Percentiles rank a stretch among this genome's conserved stretches.
Conservation (phyloP, 2,113 vertebrate genomes). For the Petromus typicus region DNA sequence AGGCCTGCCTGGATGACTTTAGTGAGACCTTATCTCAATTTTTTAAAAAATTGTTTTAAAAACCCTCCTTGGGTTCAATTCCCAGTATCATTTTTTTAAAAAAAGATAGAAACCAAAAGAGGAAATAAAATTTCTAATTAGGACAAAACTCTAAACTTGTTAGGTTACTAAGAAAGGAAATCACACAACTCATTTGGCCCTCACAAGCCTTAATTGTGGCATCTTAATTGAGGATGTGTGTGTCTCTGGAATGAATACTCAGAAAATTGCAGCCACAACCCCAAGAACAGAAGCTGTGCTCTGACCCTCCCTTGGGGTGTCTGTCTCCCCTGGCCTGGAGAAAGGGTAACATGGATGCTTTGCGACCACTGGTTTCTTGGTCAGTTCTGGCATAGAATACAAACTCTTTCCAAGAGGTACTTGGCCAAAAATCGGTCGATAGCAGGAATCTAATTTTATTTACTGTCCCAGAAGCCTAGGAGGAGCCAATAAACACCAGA, state of each 20-base stretch:
- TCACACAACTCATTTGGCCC: not conserved
- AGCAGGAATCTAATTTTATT: not conserved
- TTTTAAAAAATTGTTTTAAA: not conserved
- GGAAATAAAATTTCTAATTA: not conserved
- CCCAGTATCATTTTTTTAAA: not conserved
- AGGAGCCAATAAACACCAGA: not conserved
- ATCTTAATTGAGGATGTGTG: not conserved
- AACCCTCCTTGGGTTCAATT: not conserved
- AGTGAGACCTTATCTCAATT: not conserved
- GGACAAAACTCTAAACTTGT: not conserved
- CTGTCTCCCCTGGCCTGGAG: not conserved
- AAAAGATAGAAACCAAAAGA: not conserved
- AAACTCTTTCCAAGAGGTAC: not conserved
- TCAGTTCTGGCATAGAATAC: not conserved
- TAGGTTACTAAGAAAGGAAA: not conserved
- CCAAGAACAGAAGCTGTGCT: not conserved
- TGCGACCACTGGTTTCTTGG: rapidly evolving
- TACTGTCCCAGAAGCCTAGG: not conserved
- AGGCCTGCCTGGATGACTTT: not conserved
- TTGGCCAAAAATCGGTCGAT: not conserved
- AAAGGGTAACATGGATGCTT: rapidly evolving
- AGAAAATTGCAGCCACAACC: not conserved
- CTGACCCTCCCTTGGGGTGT: not conserved
- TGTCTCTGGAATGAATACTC: not conserved
- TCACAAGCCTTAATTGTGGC: not conserved